Percentiles rank a stretch among this genome's conserved stretches.
phyloP scores from a whole-genome alignment of 2,888 invertebrate species.

The Xestia sexstrigata region DNA sequence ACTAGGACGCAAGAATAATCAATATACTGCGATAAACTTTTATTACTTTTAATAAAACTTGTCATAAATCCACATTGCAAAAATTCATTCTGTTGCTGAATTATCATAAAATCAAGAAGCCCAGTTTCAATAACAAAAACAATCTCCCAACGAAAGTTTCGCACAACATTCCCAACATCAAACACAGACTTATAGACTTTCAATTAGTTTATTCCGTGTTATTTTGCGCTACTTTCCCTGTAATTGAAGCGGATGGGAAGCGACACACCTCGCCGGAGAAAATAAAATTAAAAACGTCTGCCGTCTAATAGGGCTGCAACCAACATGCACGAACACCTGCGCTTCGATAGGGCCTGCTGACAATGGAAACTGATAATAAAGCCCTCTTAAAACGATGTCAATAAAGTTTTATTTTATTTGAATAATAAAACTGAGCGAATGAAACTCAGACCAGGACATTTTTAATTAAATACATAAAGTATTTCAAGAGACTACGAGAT shows the following conservation, averaged over 20 bases:
- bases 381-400: neutral
- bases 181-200: constrained; percentile 56
- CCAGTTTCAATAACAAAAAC: neutral
- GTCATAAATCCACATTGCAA: neutral
- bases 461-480: constrained; percentile 39
- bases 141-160: constrained; percentile 5
- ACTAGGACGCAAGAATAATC: neutral
- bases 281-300: constrained; percentile 84
- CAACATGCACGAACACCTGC: constrained; percentile 72
- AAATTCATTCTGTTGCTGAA: neutral
- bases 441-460: constrained; percentile 12
- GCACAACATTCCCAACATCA: constrained; percentile 33
- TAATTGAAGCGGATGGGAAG: constrained; percentile 79
- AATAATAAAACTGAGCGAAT: constrained; percentile 6
- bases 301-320: constrained; percentile 59
- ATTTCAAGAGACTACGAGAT: constrained; percentile 7
- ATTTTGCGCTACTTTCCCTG: constrained; percentile 68
- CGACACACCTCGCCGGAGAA: constrained; percentile 70
- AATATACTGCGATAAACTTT: neutral
- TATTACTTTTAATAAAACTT: neutral
- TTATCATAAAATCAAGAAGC: neutral
- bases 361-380: constrained; percentile 21
- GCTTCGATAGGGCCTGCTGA: constrained; percentile 29
- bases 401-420: constrained; percentile 1
- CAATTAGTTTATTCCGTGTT: constrained; percentile 64